Conservation (phyloP, 92 coral and sea anemone genomes). For the Actinostola sp. region DNA sequence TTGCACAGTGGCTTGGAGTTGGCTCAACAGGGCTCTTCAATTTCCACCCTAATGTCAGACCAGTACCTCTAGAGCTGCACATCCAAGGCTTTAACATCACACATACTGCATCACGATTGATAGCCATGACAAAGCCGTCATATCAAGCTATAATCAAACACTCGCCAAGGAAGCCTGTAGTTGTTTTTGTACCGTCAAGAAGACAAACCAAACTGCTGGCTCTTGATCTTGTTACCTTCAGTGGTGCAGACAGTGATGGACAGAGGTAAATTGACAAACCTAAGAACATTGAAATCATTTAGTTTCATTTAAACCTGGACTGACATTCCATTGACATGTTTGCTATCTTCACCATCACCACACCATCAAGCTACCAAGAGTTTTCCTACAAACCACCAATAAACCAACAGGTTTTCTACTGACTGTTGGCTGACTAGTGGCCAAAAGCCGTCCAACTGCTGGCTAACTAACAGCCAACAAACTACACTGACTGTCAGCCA, state of each 20-base stretch:
- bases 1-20: conserved; percentile 99
- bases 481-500: no score
- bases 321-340: no score
- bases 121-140: conserved; percentile 96
- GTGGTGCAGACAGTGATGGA: conserved; percentile 95
- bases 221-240: conserved; percentile 86
- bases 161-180: conserved; percentile 94
- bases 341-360: no score
- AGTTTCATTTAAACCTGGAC: no score
- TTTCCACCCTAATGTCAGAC: conserved; percentile 99
- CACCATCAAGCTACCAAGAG: no score
- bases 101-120: conserved; percentile 95
- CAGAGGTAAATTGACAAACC: no score
- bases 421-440: no score
- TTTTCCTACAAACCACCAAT: no score
- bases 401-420: no score
- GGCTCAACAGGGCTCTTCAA: conserved; percentile 92
- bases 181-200: conserved; percentile 95
- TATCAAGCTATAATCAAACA: conserved; percentile 94
- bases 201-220: conserved; percentile 96
- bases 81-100: conserved; percentile 99
- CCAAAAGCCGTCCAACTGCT: no score
- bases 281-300: no score
- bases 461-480: no score
- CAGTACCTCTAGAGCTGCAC: conserved; percentile 95